Base-by-base conservation (phyloP, 2,797 vertebrate species). In the Valencia hispanica region DNA sequence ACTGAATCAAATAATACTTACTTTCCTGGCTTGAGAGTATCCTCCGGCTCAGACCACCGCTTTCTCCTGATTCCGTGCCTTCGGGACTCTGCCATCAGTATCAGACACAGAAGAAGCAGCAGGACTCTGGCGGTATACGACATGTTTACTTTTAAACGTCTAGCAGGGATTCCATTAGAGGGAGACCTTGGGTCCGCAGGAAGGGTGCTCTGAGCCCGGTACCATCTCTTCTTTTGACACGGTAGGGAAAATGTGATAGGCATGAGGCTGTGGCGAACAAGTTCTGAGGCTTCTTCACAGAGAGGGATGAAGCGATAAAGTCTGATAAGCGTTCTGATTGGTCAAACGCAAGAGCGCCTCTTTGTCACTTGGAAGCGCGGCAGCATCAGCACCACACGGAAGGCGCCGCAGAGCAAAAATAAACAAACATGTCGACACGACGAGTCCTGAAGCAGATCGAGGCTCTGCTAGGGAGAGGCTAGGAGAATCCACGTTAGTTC, bases 11-110 rank as follows among this genome's bases (percentile, higher is more conserved):
- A 27, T 0, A 84, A 17, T 1, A 91, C 94, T 94, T 94, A 99
- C 98, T 93, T 95, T 70, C 94, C 92, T 1, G 89, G 88, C 84
- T 94, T 97, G 79, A 94, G 94, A 22, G 86, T 79, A 73, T 96
- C 96, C 81, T 91, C 79, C 65, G 95, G 94, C 39, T 88, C 91
- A 0, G 95, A 94, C 96, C 96, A 96, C 61, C 96, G 95, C 91
- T 91, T 97, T 79, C 88, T 96, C 85, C 95, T 91, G 87, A 94
- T 96, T 88, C 91, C 94, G 85, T 95, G 93, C 66, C 94, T 97
- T 75, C 91, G 94, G 89, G 96, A 96, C 57, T 96, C 96, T 70
- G 85, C 95, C 3, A 96, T 83, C 79, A 96, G 86, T 51, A 93
- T 72, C 75, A 96, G 66, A 75, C 95, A 97, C 74, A 97, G 78